Evolutionary conservation across 2,888 invertebrate species (phyloP).

Genomic region (Aspidapion aeneum): DNA sequence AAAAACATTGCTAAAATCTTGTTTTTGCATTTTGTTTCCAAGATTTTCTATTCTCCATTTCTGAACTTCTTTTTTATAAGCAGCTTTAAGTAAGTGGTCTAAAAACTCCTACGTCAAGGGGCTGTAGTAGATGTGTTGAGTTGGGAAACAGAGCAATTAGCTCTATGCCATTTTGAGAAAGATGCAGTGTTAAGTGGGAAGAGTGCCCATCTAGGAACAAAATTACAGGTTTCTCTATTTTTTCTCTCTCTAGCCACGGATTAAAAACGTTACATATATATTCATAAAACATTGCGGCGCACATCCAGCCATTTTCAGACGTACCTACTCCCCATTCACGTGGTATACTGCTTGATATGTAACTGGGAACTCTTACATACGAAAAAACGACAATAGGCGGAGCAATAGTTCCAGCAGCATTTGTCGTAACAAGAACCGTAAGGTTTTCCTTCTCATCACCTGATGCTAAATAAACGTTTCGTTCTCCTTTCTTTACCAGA

Average conservation of each 20-base stretch:
- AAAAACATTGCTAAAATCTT: slow-evolving; percentile 6
- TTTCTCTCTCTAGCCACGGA: too few relatives aligned
- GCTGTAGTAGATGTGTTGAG: slow-evolving; percentile 10
- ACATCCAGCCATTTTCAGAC: slow-evolving; percentile 10
- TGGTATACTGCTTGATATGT: slow-evolving; percentile 3
- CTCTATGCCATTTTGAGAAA: slow-evolving; percentile 14
- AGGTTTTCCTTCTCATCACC: slow-evolving; percentile 17
- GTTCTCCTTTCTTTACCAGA: slow-evolving; percentile 36
- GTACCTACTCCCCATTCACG: slow-evolving; percentile 6
- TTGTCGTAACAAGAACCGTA: slow-evolving; percentile 30
- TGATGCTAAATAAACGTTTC: slow-evolving; percentile 29
- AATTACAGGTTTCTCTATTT: slow-evolving; percentile 2
- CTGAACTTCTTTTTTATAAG: slow-evolving; percentile 13
- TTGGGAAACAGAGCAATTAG: slow-evolving; percentile 8
- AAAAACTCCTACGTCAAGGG: slow-evolving; percentile 4
- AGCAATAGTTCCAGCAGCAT: slow-evolving; percentile 29
- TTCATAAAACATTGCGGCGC: slow-evolving; percentile 5
- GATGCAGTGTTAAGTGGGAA: slow-evolving; percentile 7
- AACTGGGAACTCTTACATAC: slow-evolving; percentile 35
- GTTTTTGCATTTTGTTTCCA: slow-evolving; percentile 3
- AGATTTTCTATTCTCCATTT: slow-evolving; percentile 9
- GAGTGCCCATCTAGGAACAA: slow-evolving; percentile 9
- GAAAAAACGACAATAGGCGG: slow-evolving; percentile 33
- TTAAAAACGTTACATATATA: slow-evolving; percentile 8
- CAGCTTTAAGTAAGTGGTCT: slow-evolving; percentile 14